phyloP scores from a whole-genome alignment of 2,113 vertebrate genomes.

The Scolopax mira region DNA sequence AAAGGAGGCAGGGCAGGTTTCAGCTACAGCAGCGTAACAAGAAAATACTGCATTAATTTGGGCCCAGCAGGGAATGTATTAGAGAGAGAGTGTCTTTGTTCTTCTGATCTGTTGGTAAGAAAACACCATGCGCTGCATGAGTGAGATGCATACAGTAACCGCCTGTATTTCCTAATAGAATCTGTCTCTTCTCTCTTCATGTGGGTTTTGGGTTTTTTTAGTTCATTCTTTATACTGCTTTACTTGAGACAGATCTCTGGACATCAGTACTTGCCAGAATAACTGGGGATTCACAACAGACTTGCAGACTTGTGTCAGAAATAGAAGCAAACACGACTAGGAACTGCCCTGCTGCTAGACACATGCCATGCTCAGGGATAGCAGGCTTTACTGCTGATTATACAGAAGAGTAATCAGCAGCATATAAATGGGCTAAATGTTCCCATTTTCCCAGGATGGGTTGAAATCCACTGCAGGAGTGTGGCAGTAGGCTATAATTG shows the following conservation, averaged over 20 bases:
- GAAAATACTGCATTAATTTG: slow-evolving; percentile 54
- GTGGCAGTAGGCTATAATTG: background rate
- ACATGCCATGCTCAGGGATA: slow-evolving; percentile 7
- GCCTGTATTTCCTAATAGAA: slow-evolving; percentile 1
- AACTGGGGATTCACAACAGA: background rate
- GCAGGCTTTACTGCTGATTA: background rate
- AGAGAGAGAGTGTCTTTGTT: slow-evolving; percentile 35
- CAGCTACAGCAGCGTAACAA: background rate
- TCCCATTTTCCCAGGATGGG: slow-evolving; percentile 8
- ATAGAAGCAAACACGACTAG: background rate
- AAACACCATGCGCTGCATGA: background rate
- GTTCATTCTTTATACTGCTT: background rate
- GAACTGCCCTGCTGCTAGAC: slow-evolving; percentile 26
- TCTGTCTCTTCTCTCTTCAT: background rate
- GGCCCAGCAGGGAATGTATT: slow-evolving; percentile 30
- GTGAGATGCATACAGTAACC: slow-evolving; percentile 1
- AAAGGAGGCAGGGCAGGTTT: background rate
- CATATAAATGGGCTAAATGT: slow-evolving; percentile 22
- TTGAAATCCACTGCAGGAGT: background rate
- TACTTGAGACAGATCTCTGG: background rate
- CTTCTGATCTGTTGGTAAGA: background rate
- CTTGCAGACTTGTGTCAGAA: background rate
- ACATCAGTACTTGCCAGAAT: background rate
- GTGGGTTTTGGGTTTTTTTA: background rate
- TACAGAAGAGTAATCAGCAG: slow-evolving; percentile 21